Evolutionary conservation across 1,140 invertebrate genomes (phyloP).

Genomic region (Eufriesea mexicana): DNA sequence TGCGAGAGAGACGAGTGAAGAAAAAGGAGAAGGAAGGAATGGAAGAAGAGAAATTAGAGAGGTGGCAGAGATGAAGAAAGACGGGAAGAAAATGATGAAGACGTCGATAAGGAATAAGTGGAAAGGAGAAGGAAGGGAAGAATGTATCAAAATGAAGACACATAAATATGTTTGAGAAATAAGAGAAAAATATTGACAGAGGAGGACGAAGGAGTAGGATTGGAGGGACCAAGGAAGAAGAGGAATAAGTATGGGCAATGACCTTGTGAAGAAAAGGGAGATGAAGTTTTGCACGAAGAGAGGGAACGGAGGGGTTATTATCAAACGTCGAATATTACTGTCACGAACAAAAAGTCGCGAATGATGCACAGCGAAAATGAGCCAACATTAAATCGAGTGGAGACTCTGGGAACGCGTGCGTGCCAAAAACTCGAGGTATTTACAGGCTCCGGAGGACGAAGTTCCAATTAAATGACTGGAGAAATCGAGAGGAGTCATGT

Average conservation of each 20-base stretch:
- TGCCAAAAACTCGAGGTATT: constrained; percentile 41
- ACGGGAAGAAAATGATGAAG: background rate
- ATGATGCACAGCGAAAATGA: constrained; percentile 57
- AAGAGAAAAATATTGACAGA: background rate
- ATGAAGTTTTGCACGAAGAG: background rate
- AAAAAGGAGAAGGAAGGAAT: background rate
- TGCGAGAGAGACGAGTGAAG: background rate
- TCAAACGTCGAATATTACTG: constrained; percentile 59
- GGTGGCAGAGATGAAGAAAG: constrained; percentile 13
- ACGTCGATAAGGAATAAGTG: background rate
- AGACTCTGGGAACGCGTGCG: constrained; percentile 6
- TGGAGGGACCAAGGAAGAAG: background rate
- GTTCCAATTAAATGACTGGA: constrained; percentile 39
- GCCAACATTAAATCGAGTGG: constrained; percentile 38
- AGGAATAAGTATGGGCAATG: constrained; percentile 13
- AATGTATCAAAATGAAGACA: background rate
- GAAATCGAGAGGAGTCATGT: constrained; percentile 5
- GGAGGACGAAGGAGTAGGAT: background rate
- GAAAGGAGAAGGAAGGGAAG: background rate
- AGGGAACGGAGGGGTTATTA: constrained; percentile 46
- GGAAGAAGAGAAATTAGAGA: constrained; percentile 14
- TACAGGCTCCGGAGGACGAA: constrained; percentile 10
- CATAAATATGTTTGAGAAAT: background rate
- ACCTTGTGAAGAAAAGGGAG: constrained; percentile 4
- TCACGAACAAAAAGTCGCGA: constrained; percentile 35